Percentiles rank a stretch among this genome's conserved stretches.
phyloP scores from a whole-genome alignment of 53 echinoderm and acorn worm genomes.

The Henricia sp. region DNA sequence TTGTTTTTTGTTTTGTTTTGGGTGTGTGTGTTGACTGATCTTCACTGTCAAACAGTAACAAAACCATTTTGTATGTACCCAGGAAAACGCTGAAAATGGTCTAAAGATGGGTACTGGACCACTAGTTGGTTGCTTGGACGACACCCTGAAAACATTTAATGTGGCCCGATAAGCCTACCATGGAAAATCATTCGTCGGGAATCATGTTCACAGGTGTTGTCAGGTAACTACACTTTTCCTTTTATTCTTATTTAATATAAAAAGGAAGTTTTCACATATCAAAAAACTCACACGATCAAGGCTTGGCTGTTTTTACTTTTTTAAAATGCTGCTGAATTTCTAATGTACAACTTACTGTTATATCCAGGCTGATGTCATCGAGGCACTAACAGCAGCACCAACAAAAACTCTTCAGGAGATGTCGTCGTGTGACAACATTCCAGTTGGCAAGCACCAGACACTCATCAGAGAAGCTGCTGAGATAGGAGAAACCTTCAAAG shows the following conservation, averaged over 20 bases:
- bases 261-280: neutral
- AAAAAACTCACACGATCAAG: neutral
- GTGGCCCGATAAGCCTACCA: constrained; percentile 23
- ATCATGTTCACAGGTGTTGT: constrained; percentile 45
- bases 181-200: constrained; percentile 42
- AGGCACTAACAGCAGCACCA: constrained; percentile 4
- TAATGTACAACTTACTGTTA: neutral
- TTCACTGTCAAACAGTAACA: neutral
- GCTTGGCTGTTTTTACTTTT: neutral
- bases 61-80: neutral
- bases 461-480: constrained; percentile 1
- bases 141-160: constrained; percentile 1
- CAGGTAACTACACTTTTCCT: constrained; percentile 20
- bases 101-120: constrained; percentile 22
- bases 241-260: neutral
- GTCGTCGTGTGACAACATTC: constrained; percentile 16
- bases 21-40: neutral
- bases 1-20: neutral
- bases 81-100: neutral
- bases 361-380: neutral
- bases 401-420: constrained; percentile 1
- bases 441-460: neutral
- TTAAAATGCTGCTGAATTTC: neutral
- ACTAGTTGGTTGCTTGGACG: constrained; percentile 11
- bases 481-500: constrained; percentile 1